These are phyloP conservation scores for Capromys pilorides DNA, from an alignment of 2,797 vertebrate species.

Conservation along the genomic window DNA sequence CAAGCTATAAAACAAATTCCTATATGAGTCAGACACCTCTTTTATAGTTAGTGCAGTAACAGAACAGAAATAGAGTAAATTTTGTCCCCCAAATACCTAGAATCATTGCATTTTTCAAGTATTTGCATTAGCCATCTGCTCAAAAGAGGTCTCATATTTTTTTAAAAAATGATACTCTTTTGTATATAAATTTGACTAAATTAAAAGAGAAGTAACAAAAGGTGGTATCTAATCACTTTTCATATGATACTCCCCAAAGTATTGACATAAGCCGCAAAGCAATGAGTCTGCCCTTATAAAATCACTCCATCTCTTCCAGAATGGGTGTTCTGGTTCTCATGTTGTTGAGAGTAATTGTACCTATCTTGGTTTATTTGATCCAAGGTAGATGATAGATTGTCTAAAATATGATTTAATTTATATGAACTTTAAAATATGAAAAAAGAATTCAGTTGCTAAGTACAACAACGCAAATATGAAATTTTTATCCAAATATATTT, in stretches of 20 bases:
- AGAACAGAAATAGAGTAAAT: conserved; percentile 23
- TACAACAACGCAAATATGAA: not conserved
- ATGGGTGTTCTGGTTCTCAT: not conserved
- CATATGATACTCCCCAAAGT: not conserved
- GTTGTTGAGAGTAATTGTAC: not conserved
- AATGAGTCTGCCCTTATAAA: not conserved
- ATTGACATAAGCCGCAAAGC: not conserved
- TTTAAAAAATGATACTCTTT: not conserved
- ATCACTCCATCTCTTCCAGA: not conserved
- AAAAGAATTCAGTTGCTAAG: not conserved
- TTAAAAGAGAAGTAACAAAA: not conserved
- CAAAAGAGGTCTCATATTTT: not conserved
- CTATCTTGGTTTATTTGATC: not conserved
- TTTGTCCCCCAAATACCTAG: not conserved
- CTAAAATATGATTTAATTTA: conserved; percentile 2
- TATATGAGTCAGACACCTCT: conserved; percentile 46
- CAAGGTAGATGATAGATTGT: not conserved
- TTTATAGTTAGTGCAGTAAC: conserved; percentile 41
- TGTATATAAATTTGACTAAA: not conserved
- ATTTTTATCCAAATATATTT: not conserved
- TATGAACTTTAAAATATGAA: not conserved
- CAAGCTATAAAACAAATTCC: conserved; percentile 68
- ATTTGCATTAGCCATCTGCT: conserved; percentile 23
- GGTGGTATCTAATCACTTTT: not conserved
- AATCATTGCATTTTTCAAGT: conserved; percentile 26